Evolutionary conservation across 2,888 invertebrate species (phyloP).

Genomic region (Pristionchus entomophagus): DNA sequence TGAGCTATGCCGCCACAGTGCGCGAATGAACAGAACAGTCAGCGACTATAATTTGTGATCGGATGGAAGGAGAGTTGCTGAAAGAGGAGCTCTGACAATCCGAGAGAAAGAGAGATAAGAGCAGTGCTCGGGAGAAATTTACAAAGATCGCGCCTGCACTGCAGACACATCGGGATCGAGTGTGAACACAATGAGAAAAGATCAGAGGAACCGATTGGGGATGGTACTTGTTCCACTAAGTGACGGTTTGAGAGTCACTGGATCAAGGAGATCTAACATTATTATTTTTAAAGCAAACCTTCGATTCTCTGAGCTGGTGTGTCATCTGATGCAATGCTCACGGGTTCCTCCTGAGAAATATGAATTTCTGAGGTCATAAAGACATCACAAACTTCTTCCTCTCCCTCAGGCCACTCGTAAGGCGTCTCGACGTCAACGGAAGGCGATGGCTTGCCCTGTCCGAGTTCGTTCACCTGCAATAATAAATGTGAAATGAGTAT

Average conservation of each 20-base stretch:
- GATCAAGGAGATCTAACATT: too few relatives aligned
- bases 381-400: conserved; percentile 26
- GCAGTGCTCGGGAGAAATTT: neutral
- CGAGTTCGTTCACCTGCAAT: conserved; percentile 32
- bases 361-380: neutral
- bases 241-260: too few relatives aligned
- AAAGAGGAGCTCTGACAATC: neutral
- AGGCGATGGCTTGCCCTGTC: conserved; percentile 50
- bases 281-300: neutral
- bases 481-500: neutral
- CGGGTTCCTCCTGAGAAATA: neutral
- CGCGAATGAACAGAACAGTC: neutral
- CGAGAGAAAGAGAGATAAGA: conserved; percentile 30
- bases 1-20: neutral
- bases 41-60: conserved; percentile 18
- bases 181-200: neutral
- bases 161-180: neutral
- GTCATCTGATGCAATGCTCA: neutral
- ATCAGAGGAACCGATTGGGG: neutral
- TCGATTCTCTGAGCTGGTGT: neutral
- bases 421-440: conserved; percentile 58
- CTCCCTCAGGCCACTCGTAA: conserved; percentile 45
- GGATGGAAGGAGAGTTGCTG: neutral
- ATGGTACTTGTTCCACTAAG: too few relatives aligned
- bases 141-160: conserved; percentile 9